Percentiles rank a stretch among this genome's conserved stretches.
phyloP scores from a whole-genome alignment of 2,797 vertebrate species.

The Streptopelia turtur region DNA sequence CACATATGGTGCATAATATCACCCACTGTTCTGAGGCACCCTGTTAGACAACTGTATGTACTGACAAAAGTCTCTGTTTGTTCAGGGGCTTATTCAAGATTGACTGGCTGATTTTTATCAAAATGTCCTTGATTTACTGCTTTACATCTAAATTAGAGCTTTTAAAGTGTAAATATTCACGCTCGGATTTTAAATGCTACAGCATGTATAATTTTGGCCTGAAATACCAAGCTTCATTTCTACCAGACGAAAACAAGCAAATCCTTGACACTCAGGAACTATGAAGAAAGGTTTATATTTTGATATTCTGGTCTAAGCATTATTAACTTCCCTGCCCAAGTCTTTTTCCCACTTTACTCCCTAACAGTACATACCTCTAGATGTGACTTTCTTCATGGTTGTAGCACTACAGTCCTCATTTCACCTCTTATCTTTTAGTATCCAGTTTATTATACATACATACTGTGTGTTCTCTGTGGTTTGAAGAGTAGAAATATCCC shows the following conservation, averaged over 20 bases:
- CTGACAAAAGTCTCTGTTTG: conserved; percentile 60
- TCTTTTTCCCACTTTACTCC: background rate
- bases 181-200: conserved; percentile 33
- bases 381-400: background rate
- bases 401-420: conserved; percentile 8
- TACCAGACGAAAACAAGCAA: background rate
- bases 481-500: conserved; percentile 45
- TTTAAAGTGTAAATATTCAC: conserved; percentile 59
- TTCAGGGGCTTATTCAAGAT: conserved; percentile 37
- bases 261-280: background rate
- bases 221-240: conserved; percentile 46
- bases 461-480: background rate
- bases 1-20: conserved; percentile 80
- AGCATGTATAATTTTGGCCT: conserved; percentile 19
- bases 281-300: background rate
- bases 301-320: background rate
- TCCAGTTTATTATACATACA: background rate
- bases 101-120: conserved; percentile 44
- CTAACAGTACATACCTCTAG: background rate
- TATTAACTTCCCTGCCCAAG: background rate
- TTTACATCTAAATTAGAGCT: conserved; percentile 46
- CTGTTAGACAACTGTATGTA: conserved; percentile 81
- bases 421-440: conserved; percentile 26
- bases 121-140: conserved; percentile 57
- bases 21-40: conserved; percentile 75